A percentile compares a stretch with the other conserved stretches of the same genome.
Evolutionary conservation across 1,140 invertebrate species (phyloP).

Genomic region (Bombus vancouverensis): DNA sequence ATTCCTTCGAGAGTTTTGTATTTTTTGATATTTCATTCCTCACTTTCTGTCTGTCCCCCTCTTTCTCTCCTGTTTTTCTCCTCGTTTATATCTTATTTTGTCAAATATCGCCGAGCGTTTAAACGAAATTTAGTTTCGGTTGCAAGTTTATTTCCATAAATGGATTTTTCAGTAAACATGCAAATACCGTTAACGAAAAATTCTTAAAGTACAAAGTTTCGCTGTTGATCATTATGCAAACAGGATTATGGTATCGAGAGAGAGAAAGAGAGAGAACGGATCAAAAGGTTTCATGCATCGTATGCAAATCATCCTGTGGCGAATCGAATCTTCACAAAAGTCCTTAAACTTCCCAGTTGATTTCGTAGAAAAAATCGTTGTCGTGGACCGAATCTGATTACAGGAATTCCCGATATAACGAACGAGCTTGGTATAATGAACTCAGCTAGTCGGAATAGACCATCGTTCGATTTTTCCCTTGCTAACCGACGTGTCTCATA

Average conservation of each 20-base stretch:
- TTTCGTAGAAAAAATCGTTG: background rate
- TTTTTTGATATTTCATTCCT: background rate
- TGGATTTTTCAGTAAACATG: conserved; percentile 54
- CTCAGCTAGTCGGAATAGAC: conserved; percentile 1
- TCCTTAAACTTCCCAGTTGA: background rate
- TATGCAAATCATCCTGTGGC: conserved; percentile 18
- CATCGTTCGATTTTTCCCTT: conserved; percentile 11
- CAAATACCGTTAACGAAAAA: conserved; percentile 40
- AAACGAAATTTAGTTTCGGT: background rate
- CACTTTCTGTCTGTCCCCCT: too few species aligned
- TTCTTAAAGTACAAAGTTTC: conserved; percentile 39
- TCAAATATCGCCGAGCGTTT: background rate
- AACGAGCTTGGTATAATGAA: conserved; percentile 27
- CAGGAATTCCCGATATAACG: background rate
- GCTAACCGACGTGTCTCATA: background rate
- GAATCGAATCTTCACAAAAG: background rate
- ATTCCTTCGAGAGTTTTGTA: background rate
- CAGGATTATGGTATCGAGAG: conserved; percentile 9
- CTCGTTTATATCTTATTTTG: background rate
- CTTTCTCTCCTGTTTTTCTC: background rate
- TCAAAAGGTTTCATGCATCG: conserved; percentile 2
- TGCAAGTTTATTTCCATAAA: background rate
- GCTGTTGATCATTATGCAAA: conserved; percentile 34
- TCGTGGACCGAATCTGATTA: background rate
- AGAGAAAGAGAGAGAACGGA: background rate